Base-by-base conservation (phyloP, 2,113 vertebrate genomes). In the Melanostigma gelatinosum region DNA sequence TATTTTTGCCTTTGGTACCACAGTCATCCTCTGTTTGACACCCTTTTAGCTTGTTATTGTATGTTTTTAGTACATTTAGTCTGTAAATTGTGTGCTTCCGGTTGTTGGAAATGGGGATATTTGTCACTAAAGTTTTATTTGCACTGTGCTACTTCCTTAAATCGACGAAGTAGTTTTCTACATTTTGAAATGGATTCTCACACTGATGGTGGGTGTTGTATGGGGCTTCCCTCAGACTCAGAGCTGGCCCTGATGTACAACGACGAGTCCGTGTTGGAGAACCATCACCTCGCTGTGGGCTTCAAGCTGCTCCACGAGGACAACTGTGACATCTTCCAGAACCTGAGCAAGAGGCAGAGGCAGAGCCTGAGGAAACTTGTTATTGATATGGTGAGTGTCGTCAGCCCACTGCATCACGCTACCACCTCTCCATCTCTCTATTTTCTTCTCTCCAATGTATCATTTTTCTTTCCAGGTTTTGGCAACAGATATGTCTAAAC, bases 321-420 rank as follows among this genome's bases (percentile, higher is more conserved):
- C 77, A 98, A 98, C 94, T 98, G 97, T 70, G 97, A 98, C 95
- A 97, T 98, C 87, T 98, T 98, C 93, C 97, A 97, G 94, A 98
- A 96, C 91, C 95, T 98, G 22, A 96, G 89, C 94, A 97, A 96
- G 90, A 94, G 97, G 71, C 97, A 98, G 91, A 92, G 97, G 61
- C 97, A 97, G 88, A 97, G 94, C 67, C 95, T 98, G 66, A 96
- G 97, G 87, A 98, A 97, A 89, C 97, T 98, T 91, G 97, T 98
- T 84, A 98, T 98, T 36, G 97, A 98, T 87, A 98, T 98, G 97
- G 97, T 97, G 85, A 86, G 91, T 58, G 52, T 48, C 42, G 29
- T 54, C 55, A 61, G 20, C 48, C 6, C 61, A 44, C 24, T 40
- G 16, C 18, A 29, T 27, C 2, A n/a, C 4, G 1, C 9, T 13